Evolutionary conservation across 2,888 invertebrate genomes (phyloP).

Genomic region (Torymus texanus): DNA sequence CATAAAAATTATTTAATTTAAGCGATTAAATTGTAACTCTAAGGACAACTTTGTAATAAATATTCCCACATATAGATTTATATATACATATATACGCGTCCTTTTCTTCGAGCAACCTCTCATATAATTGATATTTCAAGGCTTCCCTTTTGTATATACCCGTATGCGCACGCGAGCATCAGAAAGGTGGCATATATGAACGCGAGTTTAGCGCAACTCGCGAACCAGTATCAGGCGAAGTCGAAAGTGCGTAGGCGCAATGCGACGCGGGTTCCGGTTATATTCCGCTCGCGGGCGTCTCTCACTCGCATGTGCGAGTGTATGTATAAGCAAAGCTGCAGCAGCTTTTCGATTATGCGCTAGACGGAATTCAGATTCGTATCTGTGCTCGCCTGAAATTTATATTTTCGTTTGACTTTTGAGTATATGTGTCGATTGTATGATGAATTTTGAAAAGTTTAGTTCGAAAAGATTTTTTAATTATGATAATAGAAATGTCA

Average conservation of each 20-base stretch:
- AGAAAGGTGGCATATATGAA: neutral
- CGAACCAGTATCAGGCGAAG: constrained; percentile 49
- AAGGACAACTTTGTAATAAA: constrained; percentile 39
- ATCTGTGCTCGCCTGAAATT: too few species aligned
- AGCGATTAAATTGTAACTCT: neutral
- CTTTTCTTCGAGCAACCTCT: neutral
- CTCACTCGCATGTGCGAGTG: too few species aligned
- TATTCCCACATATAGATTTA: neutral
- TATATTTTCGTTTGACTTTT: too few species aligned
- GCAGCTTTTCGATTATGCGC: too few species aligned
- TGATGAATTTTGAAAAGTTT: too few species aligned
- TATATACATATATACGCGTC: too few species aligned
- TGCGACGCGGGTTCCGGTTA: constrained; percentile 49
- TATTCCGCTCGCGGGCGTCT: neutral
- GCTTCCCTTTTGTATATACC: neutral
- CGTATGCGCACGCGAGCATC: neutral
- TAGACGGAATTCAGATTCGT: too few species aligned
- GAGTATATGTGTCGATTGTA: too few species aligned
- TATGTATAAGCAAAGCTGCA: too few species aligned
- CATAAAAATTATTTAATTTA: neutral
- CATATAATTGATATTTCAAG: constrained; percentile 20
- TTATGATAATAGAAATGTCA: too few species aligned
- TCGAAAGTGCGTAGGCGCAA: constrained; percentile 52
- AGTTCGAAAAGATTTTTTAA: too few species aligned
- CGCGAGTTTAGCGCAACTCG: constrained; percentile 24